Conservation (phyloP, 1,140 invertebrate genomes). For the Cepaea nemoralis region DNA sequence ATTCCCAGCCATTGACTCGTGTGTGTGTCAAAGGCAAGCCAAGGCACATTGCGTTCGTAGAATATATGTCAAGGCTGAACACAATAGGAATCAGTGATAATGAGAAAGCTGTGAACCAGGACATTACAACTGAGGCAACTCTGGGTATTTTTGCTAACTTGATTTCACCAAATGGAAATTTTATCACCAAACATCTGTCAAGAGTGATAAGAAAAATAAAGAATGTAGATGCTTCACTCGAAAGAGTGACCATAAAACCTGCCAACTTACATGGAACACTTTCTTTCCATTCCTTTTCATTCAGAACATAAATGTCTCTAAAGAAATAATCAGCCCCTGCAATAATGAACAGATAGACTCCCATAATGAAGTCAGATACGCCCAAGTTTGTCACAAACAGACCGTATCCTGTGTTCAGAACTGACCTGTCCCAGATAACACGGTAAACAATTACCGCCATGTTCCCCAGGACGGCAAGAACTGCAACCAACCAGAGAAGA, state of each 20-base stretch:
- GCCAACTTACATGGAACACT: constrained; percentile 55
- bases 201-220: constrained; percentile 49
- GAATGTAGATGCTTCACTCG: constrained; percentile 44
- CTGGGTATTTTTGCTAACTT: neutral
- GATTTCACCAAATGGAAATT: constrained; percentile 51
- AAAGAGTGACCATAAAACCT: constrained; percentile 57
- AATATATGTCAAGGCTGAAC: constrained; percentile 49
- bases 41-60: constrained; percentile 50
- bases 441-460: constrained; percentile 46
- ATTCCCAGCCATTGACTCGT: constrained; percentile 45
- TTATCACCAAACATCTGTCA: constrained; percentile 53
- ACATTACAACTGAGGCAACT: constrained; percentile 6
- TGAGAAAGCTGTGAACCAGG: constrained; percentile 47
- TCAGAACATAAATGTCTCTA: constrained; percentile 51
- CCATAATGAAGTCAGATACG: constrained; percentile 65
- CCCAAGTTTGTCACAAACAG: constrained; percentile 59
- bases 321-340: constrained; percentile 42
- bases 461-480: constrained; percentile 51
- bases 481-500: constrained; percentile 53
- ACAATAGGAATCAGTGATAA: constrained; percentile 48
- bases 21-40: constrained; percentile 49
- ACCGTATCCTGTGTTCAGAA: constrained; percentile 44
- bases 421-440: neutral
- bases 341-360: constrained; percentile 64
- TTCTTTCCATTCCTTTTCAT: constrained; percentile 50